phyloP scores from a whole-genome alignment of 37 sponge, comb jelly and placozoan genomes.

The Agelas oroides region DNA sequence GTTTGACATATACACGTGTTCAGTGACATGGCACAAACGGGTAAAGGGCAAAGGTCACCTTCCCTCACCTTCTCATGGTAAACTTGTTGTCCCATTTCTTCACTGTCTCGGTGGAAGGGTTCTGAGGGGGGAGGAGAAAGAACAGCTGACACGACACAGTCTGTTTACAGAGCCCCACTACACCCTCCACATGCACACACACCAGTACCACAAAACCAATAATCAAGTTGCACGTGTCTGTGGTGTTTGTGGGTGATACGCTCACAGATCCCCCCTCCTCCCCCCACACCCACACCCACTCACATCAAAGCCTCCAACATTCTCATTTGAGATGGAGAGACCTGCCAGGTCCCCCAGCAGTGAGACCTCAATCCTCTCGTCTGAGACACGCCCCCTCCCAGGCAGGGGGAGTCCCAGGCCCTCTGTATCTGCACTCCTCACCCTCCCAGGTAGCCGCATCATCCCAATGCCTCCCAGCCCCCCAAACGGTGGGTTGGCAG shows the following conservation, averaged over 20 bases:
- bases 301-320: neutral
- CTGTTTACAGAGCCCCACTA: neutral
- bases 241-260: too few species aligned
- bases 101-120: constrained; percentile 21
- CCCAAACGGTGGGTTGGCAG: neutral
- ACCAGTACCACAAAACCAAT: too few species aligned
- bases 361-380: constrained; percentile 23
- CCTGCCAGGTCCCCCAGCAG: constrained; percentile 70
- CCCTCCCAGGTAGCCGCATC: constrained; percentile 48
- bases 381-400: neutral
- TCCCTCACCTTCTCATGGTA: constrained; percentile 78
- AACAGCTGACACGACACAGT: neutral
- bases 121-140: constrained; percentile 8
- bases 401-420: neutral
- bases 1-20: too few species aligned
- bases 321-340: constrained; percentile 49
- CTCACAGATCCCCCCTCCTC: too few species aligned
- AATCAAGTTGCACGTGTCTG: too few species aligned
- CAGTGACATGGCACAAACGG: too few species aligned
- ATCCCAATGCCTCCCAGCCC: constrained; percentile 49
- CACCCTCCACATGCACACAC: constrained; percentile 6
- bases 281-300: neutral
- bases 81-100: constrained; percentile 82
- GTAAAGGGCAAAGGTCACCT: too few species aligned
- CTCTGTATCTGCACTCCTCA: neutral